Evolutionary conservation across 2,113 vertebrate species (phyloP).

Genomic region (Caranx ignobilis): DNA sequence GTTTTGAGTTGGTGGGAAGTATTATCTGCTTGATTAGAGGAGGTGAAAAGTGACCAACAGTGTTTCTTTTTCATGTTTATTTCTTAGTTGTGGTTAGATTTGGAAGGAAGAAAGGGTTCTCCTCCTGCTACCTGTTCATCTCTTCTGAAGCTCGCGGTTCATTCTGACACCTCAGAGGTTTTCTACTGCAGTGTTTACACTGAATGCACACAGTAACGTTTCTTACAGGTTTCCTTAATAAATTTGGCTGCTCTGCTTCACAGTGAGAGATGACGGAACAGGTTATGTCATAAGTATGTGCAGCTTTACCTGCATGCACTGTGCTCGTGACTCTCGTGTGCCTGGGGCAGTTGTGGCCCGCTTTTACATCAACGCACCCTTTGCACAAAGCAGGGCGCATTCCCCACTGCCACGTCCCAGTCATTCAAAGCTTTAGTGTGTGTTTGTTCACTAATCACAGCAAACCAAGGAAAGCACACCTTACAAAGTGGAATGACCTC

Average conservation of each 20-base stretch:
- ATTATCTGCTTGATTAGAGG: conserved; percentile 39
- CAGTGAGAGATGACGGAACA: conserved; percentile 16
- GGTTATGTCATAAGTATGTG: conserved; percentile 68
- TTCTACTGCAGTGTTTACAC: conserved; percentile 78
- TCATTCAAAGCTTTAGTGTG: conserved; percentile 70
- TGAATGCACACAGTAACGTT: conserved; percentile 57
- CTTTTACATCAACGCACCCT: conserved; percentile 56
- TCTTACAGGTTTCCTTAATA: conserved; percentile 36
- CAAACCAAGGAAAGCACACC: conserved; percentile 82
- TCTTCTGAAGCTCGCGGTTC: conserved; percentile 52
- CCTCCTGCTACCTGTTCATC: conserved; percentile 58
- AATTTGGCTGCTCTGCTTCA: conserved; percentile 28
- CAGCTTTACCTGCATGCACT: conserved; percentile 82
- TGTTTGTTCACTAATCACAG: conserved; percentile 67
- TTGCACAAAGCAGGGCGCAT: conserved; percentile 56
- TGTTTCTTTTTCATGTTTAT: conserved; percentile 34
- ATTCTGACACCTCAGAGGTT: conserved; percentile 65
- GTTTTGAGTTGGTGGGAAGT: conserved; percentile 51
- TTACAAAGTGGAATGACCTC: conserved; percentile 80
- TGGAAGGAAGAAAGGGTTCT: conserved; percentile 43
- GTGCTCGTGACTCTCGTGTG: conserved; percentile 71
- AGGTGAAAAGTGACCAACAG: conserved; percentile 30
- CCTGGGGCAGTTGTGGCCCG: conserved; percentile 67
- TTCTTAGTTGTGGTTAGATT: conserved; percentile 33
- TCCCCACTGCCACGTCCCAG: conserved; percentile 41